Base-by-base conservation (phyloP, 1,140 invertebrate species). In the silkworm (Bombyx mori) region DNA sequence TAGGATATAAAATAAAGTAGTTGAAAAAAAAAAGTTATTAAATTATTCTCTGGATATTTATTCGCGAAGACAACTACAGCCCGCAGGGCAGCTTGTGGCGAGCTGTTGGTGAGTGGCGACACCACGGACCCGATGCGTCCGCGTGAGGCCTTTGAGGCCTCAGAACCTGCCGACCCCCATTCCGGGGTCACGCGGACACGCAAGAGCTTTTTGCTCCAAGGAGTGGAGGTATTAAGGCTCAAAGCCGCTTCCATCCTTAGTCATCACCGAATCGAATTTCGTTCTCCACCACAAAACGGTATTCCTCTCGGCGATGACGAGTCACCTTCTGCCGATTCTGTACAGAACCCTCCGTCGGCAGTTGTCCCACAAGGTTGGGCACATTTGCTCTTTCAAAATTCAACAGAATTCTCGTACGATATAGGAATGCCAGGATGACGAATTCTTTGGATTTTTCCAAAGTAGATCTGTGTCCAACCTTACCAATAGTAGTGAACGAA, bases 61-160 rank as follows among this genome's bases (percentile, higher is more conserved):
- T 42, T 8, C n/a, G 8, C 51, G 26, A 22, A 35, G 46, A 35
- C 10, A 42, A 56, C n/a, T 3, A 7, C 48, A 49, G 45, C 43
- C 53, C 50, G 47, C 59, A 51, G 50, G 58, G 54, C 58, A 60
- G 58, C 54, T 56, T 56, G 58, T 60, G 58, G 58, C 58, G 54
- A 60, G 58, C 58, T 60, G 58, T 56, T 56, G 58, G 58, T 55
- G 58, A 56, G 53, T 60, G 22, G 58, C 58, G 58, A 60, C 58
- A 55, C 58, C 58, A 54, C 58, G 53, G 42, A 52, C 54, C 58
- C 49, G 58, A 60, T 47, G 49, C n/a, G 42, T 47, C 58, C 57
- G 26, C 7, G 18, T 63, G 51, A 26, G 22, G 6, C 10, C 8
- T 10, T 26, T 35, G 26, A 52, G 7, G 55, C 64, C 65, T 71